Conservation (phyloP, 2,113 vertebrate genomes). For the Periophthalmus modestus region DNA sequence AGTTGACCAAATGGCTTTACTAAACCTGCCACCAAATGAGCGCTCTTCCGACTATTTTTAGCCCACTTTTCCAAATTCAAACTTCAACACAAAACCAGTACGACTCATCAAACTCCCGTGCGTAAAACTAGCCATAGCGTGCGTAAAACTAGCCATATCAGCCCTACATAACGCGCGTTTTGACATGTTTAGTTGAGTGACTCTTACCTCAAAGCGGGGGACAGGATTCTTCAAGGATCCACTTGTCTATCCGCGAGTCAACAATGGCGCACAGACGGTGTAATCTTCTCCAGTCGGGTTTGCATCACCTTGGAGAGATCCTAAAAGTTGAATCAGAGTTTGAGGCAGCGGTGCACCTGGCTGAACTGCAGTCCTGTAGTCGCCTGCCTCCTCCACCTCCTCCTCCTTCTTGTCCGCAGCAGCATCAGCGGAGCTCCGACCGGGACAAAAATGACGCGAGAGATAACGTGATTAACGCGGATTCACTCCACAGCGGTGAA, state of each 20-base stretch:
- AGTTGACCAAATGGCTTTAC: constrained; percentile 1
- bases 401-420: constrained; percentile 22
- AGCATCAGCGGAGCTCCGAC: constrained; percentile 22
- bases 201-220: constrained; percentile 50
- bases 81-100: constrained; percentile 13
- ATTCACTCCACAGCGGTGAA: constrained; percentile 2
- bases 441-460: constrained; percentile 64
- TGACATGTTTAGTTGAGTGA: constrained; percentile 15
- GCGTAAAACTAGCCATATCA: not conserved
- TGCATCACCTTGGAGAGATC: not conserved
- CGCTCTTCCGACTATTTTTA: not conserved
- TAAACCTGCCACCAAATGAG: not conserved
- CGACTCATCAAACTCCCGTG: not conserved
- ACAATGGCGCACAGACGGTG: constrained; percentile 33
- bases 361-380: constrained; percentile 35
- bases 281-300: not conserved
- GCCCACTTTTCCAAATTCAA: not conserved
- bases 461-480: constrained; percentile 70
- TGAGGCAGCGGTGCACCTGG: constrained; percentile 50
- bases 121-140: not conserved
- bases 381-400: constrained; percentile 5
- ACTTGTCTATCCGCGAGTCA: constrained; percentile 43
- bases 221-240: constrained; percentile 37
- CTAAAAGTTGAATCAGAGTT: constrained; percentile 37
- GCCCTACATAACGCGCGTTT: not conserved